These are phyloP conservation scores for Phyto melanocephala DNA, from an alignment of 2,888 invertebrate genomes.

Conservation along the genomic window DNA sequence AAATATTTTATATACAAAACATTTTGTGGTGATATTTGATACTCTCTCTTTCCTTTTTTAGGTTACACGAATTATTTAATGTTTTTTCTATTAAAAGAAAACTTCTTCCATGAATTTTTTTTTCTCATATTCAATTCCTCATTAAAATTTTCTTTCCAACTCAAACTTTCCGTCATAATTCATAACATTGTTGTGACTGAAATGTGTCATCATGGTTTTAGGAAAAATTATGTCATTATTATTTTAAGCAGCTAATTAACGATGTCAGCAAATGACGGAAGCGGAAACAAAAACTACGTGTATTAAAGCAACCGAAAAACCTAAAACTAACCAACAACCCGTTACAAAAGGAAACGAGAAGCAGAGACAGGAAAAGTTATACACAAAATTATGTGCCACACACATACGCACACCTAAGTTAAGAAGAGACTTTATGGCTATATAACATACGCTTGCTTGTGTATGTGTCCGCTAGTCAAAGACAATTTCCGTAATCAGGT, in stretches of 20 bases:
- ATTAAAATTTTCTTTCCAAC: conserved; percentile 1
- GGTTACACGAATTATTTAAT: too few relatives aligned
- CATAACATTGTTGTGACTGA: conserved; percentile 36
- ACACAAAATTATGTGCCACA: conserved; percentile 8
- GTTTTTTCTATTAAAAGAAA: neutral
- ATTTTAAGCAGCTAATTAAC: conserved; percentile 46
- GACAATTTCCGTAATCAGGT: conserved; percentile 38
- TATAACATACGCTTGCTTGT: too few relatives aligned
- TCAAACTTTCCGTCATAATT: conserved; percentile 22
- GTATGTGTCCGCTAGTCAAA: neutral
- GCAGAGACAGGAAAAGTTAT: conserved; percentile 18
- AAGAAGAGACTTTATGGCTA: neutral
- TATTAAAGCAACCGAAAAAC: conserved; percentile 3
- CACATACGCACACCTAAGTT: neutral
- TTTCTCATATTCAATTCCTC: neutral
- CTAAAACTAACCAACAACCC: conserved; percentile 11
- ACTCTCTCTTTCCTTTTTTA: too few relatives aligned
- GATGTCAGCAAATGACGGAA: conserved; percentile 16
- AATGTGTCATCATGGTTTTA: conserved; percentile 49
- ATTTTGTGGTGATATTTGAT: too few relatives aligned
- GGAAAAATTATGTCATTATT: conserved; percentile 9
- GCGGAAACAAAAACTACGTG: conserved; percentile 26
- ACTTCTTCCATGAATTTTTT: neutral
- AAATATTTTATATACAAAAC: too few relatives aligned
- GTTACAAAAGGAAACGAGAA: neutral